phyloP scores from a whole-genome alignment of 2,113 vertebrate genomes.

The human (Homo sapiens) region GRCh38 chr5:101279501-101280000 shows the following conservation, averaged over 20 bases:
- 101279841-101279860: neutral
- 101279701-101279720: neutral
- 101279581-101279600: neutral
- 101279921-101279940: neutral
- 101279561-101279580: neutral
- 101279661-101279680: neutral
- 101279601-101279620: neutral
- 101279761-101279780: neutral
- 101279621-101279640: constrained; percentile 5
- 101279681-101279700: neutral
- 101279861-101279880: neutral
- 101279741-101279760: neutral
- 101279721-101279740: neutral
- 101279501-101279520: neutral
- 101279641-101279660: neutral
- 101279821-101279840: neutral
- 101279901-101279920: neutral
- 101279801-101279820: too few relatives aligned
- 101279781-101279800: neutral
- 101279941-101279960: neutral
- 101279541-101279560: neutral
- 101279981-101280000: neutral
- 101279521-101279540: neutral
- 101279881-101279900: neutral
- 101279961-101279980: neutral